Conservation (phyloP, 35 echinoderm and acorn worm genomes). For the Apostichopus japonicus region DNA sequence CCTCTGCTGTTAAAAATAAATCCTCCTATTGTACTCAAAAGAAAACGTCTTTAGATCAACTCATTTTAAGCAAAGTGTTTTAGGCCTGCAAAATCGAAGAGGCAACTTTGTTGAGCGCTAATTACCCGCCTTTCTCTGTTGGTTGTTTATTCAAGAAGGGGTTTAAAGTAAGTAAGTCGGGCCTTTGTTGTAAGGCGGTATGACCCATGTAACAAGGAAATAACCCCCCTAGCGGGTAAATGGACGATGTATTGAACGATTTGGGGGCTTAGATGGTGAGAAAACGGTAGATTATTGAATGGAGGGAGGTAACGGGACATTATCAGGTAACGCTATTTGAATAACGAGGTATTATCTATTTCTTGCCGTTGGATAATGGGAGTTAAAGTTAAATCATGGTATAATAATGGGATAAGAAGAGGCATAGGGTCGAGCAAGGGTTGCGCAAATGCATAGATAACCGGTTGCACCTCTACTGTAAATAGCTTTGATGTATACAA, state of each 20-base stretch:
- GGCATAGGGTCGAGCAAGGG: not conserved
- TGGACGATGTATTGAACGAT: constrained; percentile 15
- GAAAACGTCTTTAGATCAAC: constrained; percentile 32
- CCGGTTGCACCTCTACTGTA: not conserved
- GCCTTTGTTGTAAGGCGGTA: constrained; percentile 19
- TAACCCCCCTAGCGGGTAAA: constrained; percentile 7
- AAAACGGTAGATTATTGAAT: not conserved
- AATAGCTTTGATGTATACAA: too few species aligned
- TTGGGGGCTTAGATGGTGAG: not conserved
- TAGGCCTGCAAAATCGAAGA: constrained; percentile 18
- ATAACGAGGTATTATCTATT: constrained; percentile 22
- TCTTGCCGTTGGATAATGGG: constrained; percentile 5
- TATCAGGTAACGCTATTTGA: constrained; percentile 46
- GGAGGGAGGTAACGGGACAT: not conserved
- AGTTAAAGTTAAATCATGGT: constrained; percentile 33
- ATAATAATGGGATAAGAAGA: not conserved
- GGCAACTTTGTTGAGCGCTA: constrained; percentile 34
- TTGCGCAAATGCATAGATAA: not conserved
- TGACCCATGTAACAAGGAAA: not conserved
- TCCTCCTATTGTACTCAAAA: constrained; percentile 26
- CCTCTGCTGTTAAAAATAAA: constrained; percentile 42
- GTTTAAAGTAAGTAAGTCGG: not conserved
- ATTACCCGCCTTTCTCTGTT: constrained; percentile 37
- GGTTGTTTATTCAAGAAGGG: constrained; percentile 26
- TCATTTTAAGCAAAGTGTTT: constrained; percentile 36